A percentile compares a stretch with the other conserved stretches of the same genome.
Evolutionary conservation across 2,797 vertebrate genomes (phyloP).

Genomic region (Rallus crepitans): DNA sequence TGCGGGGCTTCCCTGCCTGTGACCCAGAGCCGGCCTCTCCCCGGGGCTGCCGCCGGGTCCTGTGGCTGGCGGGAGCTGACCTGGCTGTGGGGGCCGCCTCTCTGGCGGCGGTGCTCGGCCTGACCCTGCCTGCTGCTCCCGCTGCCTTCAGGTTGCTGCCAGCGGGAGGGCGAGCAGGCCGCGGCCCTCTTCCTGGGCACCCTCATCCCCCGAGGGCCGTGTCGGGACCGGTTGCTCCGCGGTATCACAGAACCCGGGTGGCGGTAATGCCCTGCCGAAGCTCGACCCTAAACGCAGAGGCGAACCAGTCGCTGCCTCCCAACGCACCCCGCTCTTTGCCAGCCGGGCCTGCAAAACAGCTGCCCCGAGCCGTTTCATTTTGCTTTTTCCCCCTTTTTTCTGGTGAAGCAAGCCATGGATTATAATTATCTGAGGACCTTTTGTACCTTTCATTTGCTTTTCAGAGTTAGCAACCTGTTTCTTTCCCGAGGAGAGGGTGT

Average conservation of each 20-base stretch:
- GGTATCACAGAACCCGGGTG: not conserved
- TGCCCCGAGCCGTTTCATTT: not conserved
- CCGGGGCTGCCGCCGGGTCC: fast-evolving
- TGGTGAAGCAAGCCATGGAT: not conserved
- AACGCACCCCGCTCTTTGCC: not conserved
- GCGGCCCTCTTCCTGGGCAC: not conserved
- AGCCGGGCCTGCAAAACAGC: not conserved
- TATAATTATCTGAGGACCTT: not conserved
- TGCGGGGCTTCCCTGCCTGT: too few relatives aligned
- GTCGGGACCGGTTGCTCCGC: fast-evolving
- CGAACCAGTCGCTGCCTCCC: fast-evolving
- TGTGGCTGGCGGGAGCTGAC: not conserved
- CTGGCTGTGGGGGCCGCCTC: fast-evolving
- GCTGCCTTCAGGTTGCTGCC: not conserved
- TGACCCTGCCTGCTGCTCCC: too few relatives aligned
- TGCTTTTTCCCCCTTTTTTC: not conserved
- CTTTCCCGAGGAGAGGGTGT: not conserved
- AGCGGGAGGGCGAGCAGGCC: not conserved
- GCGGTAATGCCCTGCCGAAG: not conserved
- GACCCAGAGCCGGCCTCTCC: not conserved
- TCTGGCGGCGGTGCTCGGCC: not conserved
- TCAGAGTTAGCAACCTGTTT: not conserved
- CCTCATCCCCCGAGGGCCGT: fast-evolving
- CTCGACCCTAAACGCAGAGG: not conserved
- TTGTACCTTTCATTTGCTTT: not conserved